Percentiles rank a stretch among this genome's conserved stretches.
phyloP scores from a whole-genome alignment of 2,888 invertebrate species.

The Poecilobothrus nobilitatus region DNA sequence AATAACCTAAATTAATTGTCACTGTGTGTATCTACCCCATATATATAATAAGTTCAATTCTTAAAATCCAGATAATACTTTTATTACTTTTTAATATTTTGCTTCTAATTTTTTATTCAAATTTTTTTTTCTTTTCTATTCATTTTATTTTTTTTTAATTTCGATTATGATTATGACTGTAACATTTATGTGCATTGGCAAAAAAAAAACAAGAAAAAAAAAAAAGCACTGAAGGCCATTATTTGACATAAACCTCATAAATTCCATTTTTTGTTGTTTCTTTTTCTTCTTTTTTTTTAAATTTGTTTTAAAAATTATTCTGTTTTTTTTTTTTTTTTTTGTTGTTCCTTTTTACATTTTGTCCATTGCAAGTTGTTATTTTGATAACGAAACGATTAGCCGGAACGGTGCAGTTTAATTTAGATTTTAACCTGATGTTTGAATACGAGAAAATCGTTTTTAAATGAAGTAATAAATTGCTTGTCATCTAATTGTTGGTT shows the following conservation, averaged over 20 bases:
- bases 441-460: background rate
- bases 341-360: background rate
- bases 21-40: background rate
- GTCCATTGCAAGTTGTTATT: background rate
- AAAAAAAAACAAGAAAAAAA: too few relatives aligned
- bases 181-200: background rate
- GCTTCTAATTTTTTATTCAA: background rate
- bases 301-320: background rate
- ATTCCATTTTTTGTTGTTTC: background rate
- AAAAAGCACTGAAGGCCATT: background rate
- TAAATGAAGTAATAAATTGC: conserved; percentile 6
- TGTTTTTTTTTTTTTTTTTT: background rate
- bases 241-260: background rate
- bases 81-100: background rate
- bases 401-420: background rate
- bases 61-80: background rate
- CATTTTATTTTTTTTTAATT: background rate
- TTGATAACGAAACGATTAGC: conserved; percentile 1
- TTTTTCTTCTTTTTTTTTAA: too few relatives aligned
- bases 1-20: too few relatives aligned
- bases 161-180: background rate
- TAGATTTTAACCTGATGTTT: background rate
- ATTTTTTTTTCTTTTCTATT: background rate
- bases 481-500: conserved; percentile 6
- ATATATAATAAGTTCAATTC: background rate